Conservation (phyloP, 2,888 invertebrate genomes). For the Drosophila prostipennis region DNA sequence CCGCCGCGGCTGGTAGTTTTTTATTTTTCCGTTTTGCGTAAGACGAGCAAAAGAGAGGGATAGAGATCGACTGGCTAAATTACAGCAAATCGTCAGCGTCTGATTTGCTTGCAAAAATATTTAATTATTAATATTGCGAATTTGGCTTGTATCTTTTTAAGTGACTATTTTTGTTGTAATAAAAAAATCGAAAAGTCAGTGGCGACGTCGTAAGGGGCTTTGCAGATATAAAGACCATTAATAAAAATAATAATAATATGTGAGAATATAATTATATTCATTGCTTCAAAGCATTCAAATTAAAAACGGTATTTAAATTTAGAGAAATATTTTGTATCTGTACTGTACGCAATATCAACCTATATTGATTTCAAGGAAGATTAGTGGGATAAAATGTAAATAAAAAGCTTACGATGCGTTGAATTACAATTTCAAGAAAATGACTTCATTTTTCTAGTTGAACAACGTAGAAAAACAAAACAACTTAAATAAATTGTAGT, state of each 20-base stretch:
- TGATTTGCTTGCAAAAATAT: constrained; percentile 24
- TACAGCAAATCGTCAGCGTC: constrained; percentile 20
- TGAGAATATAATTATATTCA: too few species aligned
- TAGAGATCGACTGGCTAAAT: constrained; percentile 5
- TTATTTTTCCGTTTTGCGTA: constrained; percentile 58
- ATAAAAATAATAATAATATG: background rate
- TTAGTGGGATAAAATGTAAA: too few species aligned
- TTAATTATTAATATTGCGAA: constrained; percentile 23
- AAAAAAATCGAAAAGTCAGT: background rate
- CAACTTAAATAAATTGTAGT: too few species aligned
- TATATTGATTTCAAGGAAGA: too few species aligned
- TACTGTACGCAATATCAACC: too few species aligned
- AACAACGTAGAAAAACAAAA: too few species aligned
- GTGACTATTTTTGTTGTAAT: background rate
- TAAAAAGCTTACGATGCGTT: too few species aligned
- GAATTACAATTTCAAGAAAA: too few species aligned
- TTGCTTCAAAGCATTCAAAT: too few species aligned
- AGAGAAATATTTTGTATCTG: too few species aligned
- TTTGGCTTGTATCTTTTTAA: background rate
- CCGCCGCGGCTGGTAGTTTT: constrained; percentile 49
- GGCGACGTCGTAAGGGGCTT: background rate
- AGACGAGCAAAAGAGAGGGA: constrained; percentile 22
- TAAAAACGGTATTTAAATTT: too few species aligned
- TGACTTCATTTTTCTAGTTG: too few species aligned
- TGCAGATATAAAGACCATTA: background rate